Base-by-base conservation (phyloP, 2,888 invertebrate genomes). In the Cephus sareptanus region DNA sequence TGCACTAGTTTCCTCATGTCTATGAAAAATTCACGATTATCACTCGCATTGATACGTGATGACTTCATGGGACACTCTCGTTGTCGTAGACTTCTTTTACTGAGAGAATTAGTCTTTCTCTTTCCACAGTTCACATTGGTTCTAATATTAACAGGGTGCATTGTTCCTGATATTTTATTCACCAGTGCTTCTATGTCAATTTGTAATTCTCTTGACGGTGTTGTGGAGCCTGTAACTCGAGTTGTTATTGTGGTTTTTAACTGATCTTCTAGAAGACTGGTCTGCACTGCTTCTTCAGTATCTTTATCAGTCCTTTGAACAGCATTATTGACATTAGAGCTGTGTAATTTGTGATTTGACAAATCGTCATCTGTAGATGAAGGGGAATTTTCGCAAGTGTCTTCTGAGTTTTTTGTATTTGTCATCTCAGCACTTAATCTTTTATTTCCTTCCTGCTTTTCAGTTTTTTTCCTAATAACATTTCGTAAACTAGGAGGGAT, bases 1-100 rank as follows among this genome's bases (percentile, higher is more conserved):
- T 86, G 87, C 75, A 91, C 82, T n/a, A 91, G 87, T 84, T 91
- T 91, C 79, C 85, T 83, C 84, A 90, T 87, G 78, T 91, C 85
- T 73, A 91, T 78, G 68, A 81, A 85, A 34, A 85, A 78, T 69
- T 88, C 85, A 71, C 33, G 33, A 12, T 71, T 71, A 12, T 31
- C 71, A 56, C 23, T 56, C 23, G 23, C 9, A 23, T 23, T 56
- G 2, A 9, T 23, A 56, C 56, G 23, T 23, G 56, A 56, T 56
- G 56, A 23, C 23, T 56, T 56, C 56, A 23, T 23, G 9, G 56
- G 56, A 56, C 9, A 23, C 23, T 56, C 56, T 56, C 56, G 23
- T 56, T 56, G 56, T 23, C 56, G 56, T 56, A 56, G 56, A 56
- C 9, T 56, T 56, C 56, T 56, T 56, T 56, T 56, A 56, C 56